phyloP scores from a whole-genome alignment of 2,113 vertebrate genomes.

The Anser brachyrhynchus region DNA sequence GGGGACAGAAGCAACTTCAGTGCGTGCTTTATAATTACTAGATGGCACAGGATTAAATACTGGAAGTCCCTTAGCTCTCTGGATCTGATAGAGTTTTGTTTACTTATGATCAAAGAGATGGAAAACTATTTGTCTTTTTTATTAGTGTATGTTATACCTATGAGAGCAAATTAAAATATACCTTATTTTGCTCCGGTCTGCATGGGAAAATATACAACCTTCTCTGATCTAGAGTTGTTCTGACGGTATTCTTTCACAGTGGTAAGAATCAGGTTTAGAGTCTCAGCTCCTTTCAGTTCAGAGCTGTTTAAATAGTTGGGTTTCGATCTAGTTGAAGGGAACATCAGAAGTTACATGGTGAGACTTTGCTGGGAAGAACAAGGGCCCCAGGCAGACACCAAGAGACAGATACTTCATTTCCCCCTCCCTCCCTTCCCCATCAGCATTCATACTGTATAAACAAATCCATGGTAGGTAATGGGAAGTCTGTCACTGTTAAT shows the following conservation, averaged over 20 bases:
- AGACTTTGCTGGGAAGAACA: neutral
- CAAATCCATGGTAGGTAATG: neutral
- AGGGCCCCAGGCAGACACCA: neutral
- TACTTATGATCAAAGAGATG: neutral
- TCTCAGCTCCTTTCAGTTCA: neutral
- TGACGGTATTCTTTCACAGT: neutral
- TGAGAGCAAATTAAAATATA: neutral
- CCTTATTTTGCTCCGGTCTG: neutral
- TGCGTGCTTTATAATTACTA: neutral
- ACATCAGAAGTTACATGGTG: rapidly evolving
- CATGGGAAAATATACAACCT: neutral
- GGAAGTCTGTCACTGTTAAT: neutral
- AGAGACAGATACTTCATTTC: neutral
- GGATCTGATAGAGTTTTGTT: neutral
- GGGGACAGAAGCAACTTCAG: neutral
- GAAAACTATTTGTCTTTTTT: neutral
- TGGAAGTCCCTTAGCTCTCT: neutral
- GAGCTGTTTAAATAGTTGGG: neutral
- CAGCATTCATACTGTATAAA: neutral
- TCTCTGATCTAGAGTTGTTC: neutral
- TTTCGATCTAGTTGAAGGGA: neutral
- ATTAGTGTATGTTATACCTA: neutral
- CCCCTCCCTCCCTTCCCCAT: neutral
- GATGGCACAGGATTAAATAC: neutral
- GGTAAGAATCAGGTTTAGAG: neutral